Conservation (phyloP, 2,888 invertebrate species). For the Habroteleia sp. region DNA sequence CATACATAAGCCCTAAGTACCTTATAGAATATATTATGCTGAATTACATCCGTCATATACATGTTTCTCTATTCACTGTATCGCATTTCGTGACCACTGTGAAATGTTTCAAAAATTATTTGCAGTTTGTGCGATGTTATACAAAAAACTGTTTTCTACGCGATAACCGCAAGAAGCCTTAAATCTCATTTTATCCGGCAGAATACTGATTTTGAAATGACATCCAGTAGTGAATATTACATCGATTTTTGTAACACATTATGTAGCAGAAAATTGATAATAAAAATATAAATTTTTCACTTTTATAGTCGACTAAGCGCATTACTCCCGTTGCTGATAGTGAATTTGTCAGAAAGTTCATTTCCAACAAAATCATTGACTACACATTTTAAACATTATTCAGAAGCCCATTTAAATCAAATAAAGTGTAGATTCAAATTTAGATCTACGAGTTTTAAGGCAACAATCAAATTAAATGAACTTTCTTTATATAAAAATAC, state of each 20-base stretch:
- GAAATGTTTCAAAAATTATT: too few relatives aligned
- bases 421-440: too few relatives aligned
- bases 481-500: too few relatives aligned
- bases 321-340: slow-evolving; percentile 6
- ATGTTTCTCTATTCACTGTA: slow-evolving; percentile 24
- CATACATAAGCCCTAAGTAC: slow-evolving; percentile 24
- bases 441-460: too few relatives aligned
- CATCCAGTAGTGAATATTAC: neutral
- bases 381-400: too few relatives aligned
- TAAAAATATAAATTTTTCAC: slow-evolving; percentile 15
- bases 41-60: slow-evolving; percentile 40
- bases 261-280: slow-evolving; percentile 31
- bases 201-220: neutral
- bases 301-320: slow-evolving; percentile 4
- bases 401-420: too few relatives aligned
- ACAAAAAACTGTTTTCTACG: neutral
- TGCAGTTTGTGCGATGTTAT: too few relatives aligned
- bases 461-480: too few relatives aligned
- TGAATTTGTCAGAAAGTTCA: too few relatives aligned
- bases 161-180: neutral
- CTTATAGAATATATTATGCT: slow-evolving; percentile 24
- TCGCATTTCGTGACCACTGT: too few relatives aligned
- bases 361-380: too few relatives aligned
- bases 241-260: slow-evolving; percentile 13
- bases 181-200: slow-evolving; percentile 2